Conservation (phyloP, 2,797 vertebrate genomes). For the Amblyraja radiata region DNA sequence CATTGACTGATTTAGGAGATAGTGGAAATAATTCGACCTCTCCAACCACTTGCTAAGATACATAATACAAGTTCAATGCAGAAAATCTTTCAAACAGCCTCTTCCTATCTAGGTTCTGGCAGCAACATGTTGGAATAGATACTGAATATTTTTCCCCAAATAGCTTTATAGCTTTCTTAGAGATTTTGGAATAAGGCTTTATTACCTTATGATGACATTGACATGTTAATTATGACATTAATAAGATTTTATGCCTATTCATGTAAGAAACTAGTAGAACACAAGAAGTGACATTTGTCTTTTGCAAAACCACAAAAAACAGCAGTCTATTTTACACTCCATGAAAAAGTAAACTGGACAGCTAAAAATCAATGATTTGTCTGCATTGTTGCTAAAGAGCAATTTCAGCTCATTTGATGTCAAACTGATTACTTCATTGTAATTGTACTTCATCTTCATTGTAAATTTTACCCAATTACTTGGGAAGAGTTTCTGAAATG, state of each 20-base stretch:
- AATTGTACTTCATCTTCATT: background rate
- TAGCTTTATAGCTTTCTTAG: background rate
- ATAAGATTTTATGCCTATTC: background rate
- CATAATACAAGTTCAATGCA: too few species aligned
- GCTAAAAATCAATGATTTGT: background rate
- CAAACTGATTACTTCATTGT: background rate
- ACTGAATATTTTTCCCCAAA: background rate
- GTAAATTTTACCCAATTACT: background rate
- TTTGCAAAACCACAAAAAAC: background rate
- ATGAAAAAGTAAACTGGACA: background rate
- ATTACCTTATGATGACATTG: background rate
- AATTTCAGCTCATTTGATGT: background rate
- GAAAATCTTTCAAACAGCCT: background rate
- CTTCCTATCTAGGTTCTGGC: background rate
- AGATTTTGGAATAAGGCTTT: background rate
- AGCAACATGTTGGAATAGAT: background rate
- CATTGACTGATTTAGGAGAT: too few species aligned
- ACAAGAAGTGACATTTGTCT: background rate
- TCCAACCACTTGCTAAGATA: too few species aligned
- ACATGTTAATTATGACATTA: background rate
- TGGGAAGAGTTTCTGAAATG: background rate
- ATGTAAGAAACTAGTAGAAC: background rate
- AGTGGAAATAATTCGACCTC: too few species aligned
- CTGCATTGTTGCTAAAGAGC: background rate
- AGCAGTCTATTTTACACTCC: background rate